Evolutionary conservation across 2,113 vertebrate species (phyloP).

Genomic region (Strix aluco): DNA sequence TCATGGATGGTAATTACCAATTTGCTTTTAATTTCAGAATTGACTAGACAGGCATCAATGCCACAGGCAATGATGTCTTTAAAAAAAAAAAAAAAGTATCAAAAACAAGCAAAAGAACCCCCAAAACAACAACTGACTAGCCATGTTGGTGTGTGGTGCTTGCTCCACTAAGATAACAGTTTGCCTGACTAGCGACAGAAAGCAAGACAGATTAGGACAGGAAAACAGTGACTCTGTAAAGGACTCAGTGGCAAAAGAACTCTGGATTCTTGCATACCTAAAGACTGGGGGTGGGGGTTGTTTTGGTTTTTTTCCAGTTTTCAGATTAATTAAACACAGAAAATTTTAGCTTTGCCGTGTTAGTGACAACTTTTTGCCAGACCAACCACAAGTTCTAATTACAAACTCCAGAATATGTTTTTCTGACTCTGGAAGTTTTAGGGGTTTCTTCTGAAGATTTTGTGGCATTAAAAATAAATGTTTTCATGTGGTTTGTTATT

Average conservation of each 20-base stretch:
- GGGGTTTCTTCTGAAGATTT: background rate
- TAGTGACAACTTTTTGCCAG: background rate
- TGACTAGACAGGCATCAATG: background rate
- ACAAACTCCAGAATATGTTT: background rate
- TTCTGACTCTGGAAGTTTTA: background rate
- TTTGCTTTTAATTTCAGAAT: background rate
- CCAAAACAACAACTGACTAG: background rate
- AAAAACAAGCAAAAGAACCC: background rate
- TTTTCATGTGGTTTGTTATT: background rate
- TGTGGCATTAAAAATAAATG: background rate
- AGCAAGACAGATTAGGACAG: background rate
- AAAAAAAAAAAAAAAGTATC: background rate
- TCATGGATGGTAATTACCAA: background rate
- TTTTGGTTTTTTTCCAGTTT: background rate
- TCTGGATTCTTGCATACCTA: background rate
- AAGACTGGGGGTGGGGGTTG: background rate
- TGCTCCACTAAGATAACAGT: background rate
- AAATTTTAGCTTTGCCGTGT: background rate
- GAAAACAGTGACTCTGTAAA: background rate
- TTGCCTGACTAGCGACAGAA: background rate
- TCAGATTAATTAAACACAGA: background rate
- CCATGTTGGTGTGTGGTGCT: background rate
- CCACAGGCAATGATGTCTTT: background rate
- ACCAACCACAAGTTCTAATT: background rate
- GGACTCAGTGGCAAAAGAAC: background rate